Evolutionary conservation across 2,113 vertebrate species (phyloP).

Genomic region (Abramis brama): DNA sequence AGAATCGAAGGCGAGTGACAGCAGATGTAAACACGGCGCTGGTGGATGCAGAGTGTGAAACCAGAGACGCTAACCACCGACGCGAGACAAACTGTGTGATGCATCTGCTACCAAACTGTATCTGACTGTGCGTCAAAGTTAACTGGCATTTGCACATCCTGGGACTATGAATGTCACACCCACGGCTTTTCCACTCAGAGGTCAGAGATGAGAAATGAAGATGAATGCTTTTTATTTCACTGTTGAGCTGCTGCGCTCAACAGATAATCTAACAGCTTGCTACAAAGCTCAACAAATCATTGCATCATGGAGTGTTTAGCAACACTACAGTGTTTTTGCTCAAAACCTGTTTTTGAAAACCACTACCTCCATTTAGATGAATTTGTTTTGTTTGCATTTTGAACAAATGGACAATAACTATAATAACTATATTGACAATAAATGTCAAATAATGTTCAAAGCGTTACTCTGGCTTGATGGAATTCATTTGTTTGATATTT

Average conservation of each 20-base stretch:
- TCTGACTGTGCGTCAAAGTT: conserved; percentile 51
- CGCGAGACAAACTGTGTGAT: conserved; percentile 46
- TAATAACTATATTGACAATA: too few relatives aligned
- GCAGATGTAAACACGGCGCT: conserved; percentile 39
- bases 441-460: background rate
- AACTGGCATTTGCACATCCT: conserved; percentile 14
- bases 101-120: conserved; percentile 53
- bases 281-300: conserved; percentile 23
- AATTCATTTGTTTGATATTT: background rate
- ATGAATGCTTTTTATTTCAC: conserved; percentile 46
- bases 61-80: conserved; percentile 19
- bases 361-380: background rate
- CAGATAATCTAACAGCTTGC: conserved; percentile 24
- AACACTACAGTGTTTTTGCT: background rate
- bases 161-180: conserved; percentile 38
- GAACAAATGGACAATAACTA: background rate
- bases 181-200: conserved; percentile 25
- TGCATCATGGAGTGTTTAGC: background rate
- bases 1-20: conserved; percentile 45
- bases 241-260: background rate
- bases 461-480: background rate
- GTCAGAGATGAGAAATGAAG: conserved; percentile 47
- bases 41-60: conserved; percentile 14
- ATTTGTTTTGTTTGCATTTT: background rate
- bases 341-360: background rate